Percentiles rank a stretch among this genome's conserved stretches.
Conservation (phyloP, 35 echinoderm and acorn worm genomes). For the Nesometra sesokonis region DNA sequence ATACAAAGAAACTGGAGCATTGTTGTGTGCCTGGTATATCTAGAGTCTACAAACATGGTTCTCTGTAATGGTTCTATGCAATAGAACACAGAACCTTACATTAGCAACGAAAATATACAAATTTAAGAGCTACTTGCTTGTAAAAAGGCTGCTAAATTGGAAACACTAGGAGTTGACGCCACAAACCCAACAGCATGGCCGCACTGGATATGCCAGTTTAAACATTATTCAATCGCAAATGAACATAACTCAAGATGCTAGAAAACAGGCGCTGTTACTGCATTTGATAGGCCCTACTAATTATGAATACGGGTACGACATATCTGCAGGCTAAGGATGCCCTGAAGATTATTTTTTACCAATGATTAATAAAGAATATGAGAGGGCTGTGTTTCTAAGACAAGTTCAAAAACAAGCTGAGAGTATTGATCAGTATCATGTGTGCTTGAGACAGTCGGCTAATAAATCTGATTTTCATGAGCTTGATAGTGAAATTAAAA, state of each 20-base stretch:
- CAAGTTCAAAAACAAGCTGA: neutral
- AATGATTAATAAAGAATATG: too few species aligned
- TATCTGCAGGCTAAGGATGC: too few species aligned
- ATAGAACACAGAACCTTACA: too few species aligned
- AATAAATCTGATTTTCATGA: constrained; percentile 4
- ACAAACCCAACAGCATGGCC: neutral
- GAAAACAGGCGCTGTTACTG: neutral
- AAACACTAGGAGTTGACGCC: too few species aligned
- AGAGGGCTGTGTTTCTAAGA: too few species aligned
- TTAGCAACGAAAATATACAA: neutral
- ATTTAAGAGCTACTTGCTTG: neutral
- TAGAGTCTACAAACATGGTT: too few species aligned
- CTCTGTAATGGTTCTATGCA: too few species aligned
- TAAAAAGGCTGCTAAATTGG: neutral
- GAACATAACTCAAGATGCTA: neutral
- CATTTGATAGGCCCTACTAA: neutral
- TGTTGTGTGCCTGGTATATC: too few species aligned
- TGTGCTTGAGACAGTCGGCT: neutral
- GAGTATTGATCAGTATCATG: neutral
- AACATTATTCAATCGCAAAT: neutral
- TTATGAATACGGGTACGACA: neutral
- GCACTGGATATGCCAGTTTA: neutral
- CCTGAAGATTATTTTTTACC: too few species aligned
- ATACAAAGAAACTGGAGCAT: too few species aligned
- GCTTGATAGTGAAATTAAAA: constrained; percentile 18